A percentile compares a stretch with the other conserved stretches of the same genome.
phyloP scores from a whole-genome alignment of 2,113 vertebrate species.

The Bubo blakistoni region DNA sequence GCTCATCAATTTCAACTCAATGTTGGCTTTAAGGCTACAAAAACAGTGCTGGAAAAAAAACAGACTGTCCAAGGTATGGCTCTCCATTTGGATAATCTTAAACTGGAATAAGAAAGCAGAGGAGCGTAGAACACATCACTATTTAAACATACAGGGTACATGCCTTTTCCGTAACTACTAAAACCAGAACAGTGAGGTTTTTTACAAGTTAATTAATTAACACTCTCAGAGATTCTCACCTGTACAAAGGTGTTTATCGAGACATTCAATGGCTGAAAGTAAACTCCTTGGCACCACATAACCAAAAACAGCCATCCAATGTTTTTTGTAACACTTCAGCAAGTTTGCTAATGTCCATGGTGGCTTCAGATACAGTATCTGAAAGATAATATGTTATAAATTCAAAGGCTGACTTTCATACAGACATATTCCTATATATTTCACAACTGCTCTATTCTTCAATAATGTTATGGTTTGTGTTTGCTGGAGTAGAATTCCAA shows the following conservation, averaged over 20 bases:
- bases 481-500: not conserved
- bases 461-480: not conserved
- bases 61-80: not conserved
- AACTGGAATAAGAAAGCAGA: not conserved
- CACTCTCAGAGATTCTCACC: conserved; percentile 64
- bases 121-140: not conserved
- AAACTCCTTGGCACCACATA: conserved; percentile 76
- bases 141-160: not conserved
- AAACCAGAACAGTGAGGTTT: not conserved
- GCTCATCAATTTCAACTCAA: not conserved
- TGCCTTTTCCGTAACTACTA: not conserved
- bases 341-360: conserved; percentile 85
- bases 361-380: conserved; percentile 88
- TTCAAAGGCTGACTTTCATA: not conserved
- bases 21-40: not conserved
- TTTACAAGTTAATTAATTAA: not conserved
- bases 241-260: conserved; percentile 77
- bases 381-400: not conserved
- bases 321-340: conserved; percentile 87
- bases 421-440: not conserved
- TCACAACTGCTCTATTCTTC: not conserved
- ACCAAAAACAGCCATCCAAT: conserved; percentile 93
- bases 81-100: not conserved
- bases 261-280: conserved; percentile 72
- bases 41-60: not conserved